These are phyloP conservation scores for Mustela erminea DNA, from an alignment of 2,797 vertebrate species.

Conservation along the genomic window DNA sequence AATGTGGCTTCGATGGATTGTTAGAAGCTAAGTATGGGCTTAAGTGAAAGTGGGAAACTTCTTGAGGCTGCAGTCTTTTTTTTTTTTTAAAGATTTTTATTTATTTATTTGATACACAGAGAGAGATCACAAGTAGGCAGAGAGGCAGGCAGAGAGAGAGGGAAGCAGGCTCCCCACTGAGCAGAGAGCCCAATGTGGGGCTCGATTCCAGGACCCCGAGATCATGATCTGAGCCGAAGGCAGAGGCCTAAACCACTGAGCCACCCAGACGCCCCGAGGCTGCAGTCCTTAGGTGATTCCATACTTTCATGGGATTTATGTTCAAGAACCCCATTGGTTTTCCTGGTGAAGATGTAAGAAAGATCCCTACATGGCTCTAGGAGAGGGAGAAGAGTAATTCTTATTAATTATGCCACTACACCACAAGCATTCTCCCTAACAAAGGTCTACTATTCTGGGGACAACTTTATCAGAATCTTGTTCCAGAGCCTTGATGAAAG, in stretches of 20 bases:
- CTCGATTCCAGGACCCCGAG: too few species aligned
- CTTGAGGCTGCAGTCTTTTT: background rate
- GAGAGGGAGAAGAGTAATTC: background rate
- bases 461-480: background rate
- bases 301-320: background rate
- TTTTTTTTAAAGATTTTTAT: too few species aligned
- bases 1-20: background rate
- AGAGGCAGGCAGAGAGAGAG: too few species aligned
- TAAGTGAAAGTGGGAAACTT: background rate
- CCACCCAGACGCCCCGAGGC: background rate
- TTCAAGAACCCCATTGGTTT: background rate
- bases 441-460: background rate
- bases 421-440: background rate
- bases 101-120: too few species aligned
- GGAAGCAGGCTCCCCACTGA: too few species aligned
- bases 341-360: background rate
- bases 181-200: too few species aligned
- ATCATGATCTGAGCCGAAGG: too few species aligned
- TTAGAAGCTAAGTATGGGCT: background rate
- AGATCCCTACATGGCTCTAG: background rate
- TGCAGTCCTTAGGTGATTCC: background rate
- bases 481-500: background rate
- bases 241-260: too few species aligned
- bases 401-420: background rate
- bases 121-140: too few species aligned